Conservation (phyloP, 2,797 vertebrate genomes). For the Podarcis lilfordi region DNA sequence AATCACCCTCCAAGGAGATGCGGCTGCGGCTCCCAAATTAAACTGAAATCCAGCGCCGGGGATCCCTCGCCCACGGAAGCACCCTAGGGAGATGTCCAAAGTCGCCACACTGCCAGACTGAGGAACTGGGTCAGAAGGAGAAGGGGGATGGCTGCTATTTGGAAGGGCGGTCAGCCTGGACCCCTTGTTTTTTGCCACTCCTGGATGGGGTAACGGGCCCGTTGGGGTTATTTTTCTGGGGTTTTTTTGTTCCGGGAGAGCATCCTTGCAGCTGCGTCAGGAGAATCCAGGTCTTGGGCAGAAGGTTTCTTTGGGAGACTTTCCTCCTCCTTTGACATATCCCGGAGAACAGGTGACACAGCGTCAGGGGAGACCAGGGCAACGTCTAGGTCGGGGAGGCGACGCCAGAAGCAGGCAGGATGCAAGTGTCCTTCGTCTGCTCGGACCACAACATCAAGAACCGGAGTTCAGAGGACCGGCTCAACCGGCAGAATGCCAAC, state of each 20-base stretch:
- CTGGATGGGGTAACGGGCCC: background rate
- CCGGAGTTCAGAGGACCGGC: slow-evolving; percentile 90
- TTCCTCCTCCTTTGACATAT: background rate
- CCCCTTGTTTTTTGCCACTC: background rate
- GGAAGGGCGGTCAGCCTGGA: too few relatives aligned
- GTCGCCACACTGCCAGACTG: background rate
- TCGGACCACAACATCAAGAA: slow-evolving; percentile 93
- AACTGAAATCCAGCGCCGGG: background rate
- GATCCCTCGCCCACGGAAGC: too few relatives aligned
- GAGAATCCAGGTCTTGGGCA: background rate
- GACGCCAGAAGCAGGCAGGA: slow-evolving; percentile 57
- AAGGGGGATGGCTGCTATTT: background rate
- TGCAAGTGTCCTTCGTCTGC: slow-evolving; percentile 98
- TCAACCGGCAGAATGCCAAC: slow-evolving; percentile 89
- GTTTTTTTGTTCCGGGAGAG: background rate
- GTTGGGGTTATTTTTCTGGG: too few relatives aligned
- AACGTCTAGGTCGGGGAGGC: background rate
- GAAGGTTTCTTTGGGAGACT: background rate
- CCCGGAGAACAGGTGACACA: background rate
- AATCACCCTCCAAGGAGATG: background rate
- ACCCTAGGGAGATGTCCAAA: background rate
- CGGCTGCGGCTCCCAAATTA: background rate
- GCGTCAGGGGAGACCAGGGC: background rate
- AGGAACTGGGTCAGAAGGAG: background rate
- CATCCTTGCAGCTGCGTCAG: background rate